These are phyloP conservation scores for Ptychoptera contaminata DNA, from an alignment of 2,888 invertebrate species.

Conservation along the genomic window DNA sequence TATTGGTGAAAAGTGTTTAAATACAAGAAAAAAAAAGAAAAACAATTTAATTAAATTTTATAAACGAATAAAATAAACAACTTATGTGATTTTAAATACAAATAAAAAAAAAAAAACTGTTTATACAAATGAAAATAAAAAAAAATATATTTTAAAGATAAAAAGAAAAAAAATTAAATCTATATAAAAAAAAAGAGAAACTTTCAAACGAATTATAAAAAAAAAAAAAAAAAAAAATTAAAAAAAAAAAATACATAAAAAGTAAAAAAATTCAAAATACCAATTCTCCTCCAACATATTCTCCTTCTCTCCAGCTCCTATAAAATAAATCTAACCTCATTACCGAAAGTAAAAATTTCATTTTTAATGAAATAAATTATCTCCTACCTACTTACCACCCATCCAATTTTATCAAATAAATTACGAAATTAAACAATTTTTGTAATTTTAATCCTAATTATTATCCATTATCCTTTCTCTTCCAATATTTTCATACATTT, in stretches of 20 bases:
- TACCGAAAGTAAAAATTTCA: too few species aligned
- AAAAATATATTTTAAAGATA: constrained; percentile 3
- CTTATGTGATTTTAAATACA: neutral
- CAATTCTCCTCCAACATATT: too few species aligned
- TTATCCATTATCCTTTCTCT: too few species aligned
- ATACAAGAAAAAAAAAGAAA: constrained; percentile 6
- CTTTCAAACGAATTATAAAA: constrained; percentile 2
- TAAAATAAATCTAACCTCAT: too few species aligned
- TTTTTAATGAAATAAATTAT: too few species aligned
- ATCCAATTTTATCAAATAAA: too few species aligned
- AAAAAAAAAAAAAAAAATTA: neutral
- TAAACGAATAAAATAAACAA: constrained; percentile 4
- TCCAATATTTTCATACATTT: too few species aligned
- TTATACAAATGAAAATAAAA: neutral
- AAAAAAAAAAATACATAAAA: constrained; percentile 12
- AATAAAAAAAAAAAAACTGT: neutral
- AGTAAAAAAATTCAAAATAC: neutral
- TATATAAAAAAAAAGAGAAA: neutral
- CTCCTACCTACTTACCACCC: too few species aligned
- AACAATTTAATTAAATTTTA: constrained; percentile 1
- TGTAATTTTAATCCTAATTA: too few species aligned
- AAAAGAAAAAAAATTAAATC: neutral
- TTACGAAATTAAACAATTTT: constrained; percentile 12
- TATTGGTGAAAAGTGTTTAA: constrained; percentile 2
- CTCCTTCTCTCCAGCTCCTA: too few species aligned